Percentiles rank a stretch among this genome's conserved stretches.
These are phyloP conservation scores for Nematolebias whitei DNA, from an alignment of 2,113 vertebrate genomes.

Conservation along the genomic window DNA sequence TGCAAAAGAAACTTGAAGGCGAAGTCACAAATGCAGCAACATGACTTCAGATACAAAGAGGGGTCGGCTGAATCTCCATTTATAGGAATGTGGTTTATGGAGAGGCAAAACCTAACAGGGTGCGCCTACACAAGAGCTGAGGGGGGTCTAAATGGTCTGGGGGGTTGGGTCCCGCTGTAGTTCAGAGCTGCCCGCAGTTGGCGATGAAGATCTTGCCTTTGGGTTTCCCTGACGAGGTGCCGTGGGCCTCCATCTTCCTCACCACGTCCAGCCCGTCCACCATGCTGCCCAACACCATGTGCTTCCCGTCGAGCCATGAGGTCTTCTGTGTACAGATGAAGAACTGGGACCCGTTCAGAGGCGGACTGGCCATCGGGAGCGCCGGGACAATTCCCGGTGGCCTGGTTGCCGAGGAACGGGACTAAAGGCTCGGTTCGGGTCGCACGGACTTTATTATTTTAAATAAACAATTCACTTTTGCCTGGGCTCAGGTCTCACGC, in stretches of 20 bases:
- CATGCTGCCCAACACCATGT: conserved; percentile 92
- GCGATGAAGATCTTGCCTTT: conserved; percentile 79
- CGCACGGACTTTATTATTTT: no score
- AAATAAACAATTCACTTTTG: no score
- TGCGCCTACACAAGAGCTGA: conserved; percentile 11
- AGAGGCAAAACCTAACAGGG: conserved; percentile 28
- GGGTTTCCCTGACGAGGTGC: conserved; percentile 82
- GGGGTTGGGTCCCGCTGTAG: not conserved
- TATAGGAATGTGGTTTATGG: conserved; percentile 69
- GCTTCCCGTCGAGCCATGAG: conserved; percentile 92
- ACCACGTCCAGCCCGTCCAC: conserved; percentile 84
- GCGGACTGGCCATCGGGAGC: no score
- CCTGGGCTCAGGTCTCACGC: no score
- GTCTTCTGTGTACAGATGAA: conserved; percentile 92
- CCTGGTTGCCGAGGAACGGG: no score
- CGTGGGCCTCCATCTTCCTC: conserved; percentile 75
- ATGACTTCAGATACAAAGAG: conserved; percentile 46
- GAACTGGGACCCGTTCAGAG: conserved; percentile 98
- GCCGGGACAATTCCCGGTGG: no score
- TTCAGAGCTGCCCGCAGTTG: conserved; percentile 87
- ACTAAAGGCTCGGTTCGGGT: no score
- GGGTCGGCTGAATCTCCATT: conserved; percentile 33
- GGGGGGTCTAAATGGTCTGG: not conserved
- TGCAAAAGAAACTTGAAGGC: conserved; percentile 68
- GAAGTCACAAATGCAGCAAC: conserved; percentile 72